Conservation (phyloP, 1,140 invertebrate genomes). For the Steinernema khuongi region DNA sequence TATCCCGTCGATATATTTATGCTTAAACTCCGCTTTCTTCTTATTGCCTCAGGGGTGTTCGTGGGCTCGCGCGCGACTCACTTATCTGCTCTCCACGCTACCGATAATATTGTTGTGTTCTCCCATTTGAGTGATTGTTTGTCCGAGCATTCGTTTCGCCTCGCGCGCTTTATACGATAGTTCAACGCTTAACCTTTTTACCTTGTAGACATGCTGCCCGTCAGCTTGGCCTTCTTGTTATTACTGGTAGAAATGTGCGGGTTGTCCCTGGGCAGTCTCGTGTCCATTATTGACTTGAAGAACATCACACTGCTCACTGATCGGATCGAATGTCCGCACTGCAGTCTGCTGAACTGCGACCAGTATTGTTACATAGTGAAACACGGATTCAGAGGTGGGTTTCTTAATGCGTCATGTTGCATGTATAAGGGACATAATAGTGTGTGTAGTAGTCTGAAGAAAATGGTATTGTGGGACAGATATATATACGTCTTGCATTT, state of each 20-base stretch:
- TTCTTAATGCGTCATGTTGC: neutral
- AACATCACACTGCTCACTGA: neutral
- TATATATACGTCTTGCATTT: too few relatives aligned
- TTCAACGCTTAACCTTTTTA: neutral
- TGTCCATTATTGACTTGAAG: neutral
- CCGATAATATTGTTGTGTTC: neutral
- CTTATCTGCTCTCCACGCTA: neutral
- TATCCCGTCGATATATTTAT: neutral
- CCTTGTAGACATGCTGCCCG: neutral
- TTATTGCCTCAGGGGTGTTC: neutral
- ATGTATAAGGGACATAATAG: neutral
- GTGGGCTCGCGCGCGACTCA: neutral
- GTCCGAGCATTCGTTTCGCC: neutral
- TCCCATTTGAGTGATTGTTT: conserved; percentile 2
- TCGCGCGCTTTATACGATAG: neutral
- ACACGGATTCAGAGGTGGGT: neutral
- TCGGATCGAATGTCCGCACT: neutral
- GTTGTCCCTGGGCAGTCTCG: neutral
- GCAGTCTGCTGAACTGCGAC: neutral
- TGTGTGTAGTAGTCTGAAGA: too few relatives aligned
- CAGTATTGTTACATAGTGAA: neutral
- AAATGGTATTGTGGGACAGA: too few relatives aligned
- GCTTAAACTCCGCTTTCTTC: neutral
- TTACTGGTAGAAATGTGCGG: neutral
- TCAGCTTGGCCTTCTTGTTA: neutral